phyloP scores from a whole-genome alignment of 2,113 vertebrate genomes.

The Sorex fumeus region DNA sequence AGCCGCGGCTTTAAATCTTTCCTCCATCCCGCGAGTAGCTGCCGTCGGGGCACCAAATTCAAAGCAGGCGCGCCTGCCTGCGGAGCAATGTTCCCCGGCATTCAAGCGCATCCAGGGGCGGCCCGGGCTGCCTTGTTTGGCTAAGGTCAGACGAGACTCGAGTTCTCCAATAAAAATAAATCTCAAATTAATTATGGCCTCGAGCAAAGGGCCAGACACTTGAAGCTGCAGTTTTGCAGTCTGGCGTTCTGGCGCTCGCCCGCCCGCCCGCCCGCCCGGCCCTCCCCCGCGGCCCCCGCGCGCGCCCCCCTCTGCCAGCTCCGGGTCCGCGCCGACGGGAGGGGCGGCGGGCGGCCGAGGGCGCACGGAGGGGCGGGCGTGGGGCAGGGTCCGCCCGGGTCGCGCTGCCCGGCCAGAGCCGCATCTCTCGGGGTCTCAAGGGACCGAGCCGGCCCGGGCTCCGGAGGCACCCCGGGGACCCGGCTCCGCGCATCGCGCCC shows the following conservation, averaged over 20 bases:
- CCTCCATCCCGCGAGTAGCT: constrained; percentile 87
- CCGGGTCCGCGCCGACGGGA: background rate
- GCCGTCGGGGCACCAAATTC: constrained; percentile 93
- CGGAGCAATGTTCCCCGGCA: constrained; percentile 94
- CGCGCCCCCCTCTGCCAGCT: constrained; percentile 39
- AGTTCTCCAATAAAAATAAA: constrained; percentile 99
- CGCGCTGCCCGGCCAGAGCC: background rate
- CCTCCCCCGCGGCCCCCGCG: background rate
- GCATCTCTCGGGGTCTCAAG: constrained; percentile 67
- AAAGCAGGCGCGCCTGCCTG: constrained; percentile 94
- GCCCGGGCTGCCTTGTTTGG: constrained; percentile 97
- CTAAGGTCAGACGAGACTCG: constrained; percentile 98
- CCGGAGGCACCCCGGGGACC: constrained; percentile 28
- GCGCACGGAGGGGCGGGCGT: background rate
- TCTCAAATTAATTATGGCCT: constrained; percentile 99
- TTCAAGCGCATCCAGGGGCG: constrained; percentile 95
- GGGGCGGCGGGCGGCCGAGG: background rate
- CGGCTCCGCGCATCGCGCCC: background rate
- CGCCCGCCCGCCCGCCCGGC: constrained; percentile 74
- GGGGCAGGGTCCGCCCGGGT: background rate
- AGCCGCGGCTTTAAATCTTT: constrained; percentile 87
- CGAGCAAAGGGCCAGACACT: constrained; percentile 96
- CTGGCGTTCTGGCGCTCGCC: constrained; percentile 89
- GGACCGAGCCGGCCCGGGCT: background rate
- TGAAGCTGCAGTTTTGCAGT: constrained; percentile 93